phyloP scores from a whole-genome alignment of 2,888 invertebrate genomes.

The Drosophila dives region DNA sequence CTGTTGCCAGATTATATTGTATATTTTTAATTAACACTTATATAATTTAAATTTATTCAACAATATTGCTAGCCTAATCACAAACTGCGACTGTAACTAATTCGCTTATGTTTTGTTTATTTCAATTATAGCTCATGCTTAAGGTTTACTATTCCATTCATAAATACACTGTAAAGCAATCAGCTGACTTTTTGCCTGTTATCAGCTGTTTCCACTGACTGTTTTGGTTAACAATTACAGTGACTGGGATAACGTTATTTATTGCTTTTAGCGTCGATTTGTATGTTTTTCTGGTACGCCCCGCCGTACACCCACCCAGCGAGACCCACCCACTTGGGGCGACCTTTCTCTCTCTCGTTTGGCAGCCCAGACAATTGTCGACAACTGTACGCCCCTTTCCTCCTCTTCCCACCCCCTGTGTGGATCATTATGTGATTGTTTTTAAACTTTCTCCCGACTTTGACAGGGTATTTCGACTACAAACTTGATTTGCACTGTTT shows the following conservation, averaged over 20 bases:
- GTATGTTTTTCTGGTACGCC: constrained; percentile 54
- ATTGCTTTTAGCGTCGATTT: constrained; percentile 69
- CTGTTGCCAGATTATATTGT: neutral
- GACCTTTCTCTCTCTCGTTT: constrained; percentile 26
- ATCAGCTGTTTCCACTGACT: neutral
- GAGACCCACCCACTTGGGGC: constrained; percentile 1
- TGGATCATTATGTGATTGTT: constrained; percentile 29
- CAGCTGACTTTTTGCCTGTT: neutral
- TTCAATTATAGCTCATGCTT: neutral
- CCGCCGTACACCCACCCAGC: constrained; percentile 3
- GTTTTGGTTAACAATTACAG: constrained; percentile 49
- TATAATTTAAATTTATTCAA: no score
- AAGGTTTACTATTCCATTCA: neutral
- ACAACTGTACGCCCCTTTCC: constrained; percentile 42
- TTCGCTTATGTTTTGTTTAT: neutral
- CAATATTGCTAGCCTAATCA: neutral
- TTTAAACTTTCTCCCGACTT: neutral
- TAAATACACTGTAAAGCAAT: neutral
- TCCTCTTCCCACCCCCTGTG: constrained; percentile 2
- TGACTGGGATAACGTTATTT: constrained; percentile 47
- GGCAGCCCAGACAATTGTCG: constrained; percentile 39
- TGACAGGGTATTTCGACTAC: neutral
- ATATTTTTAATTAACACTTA: neutral
- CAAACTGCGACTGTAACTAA: neutral
- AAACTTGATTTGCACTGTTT: neutral